A percentile compares a stretch with the other conserved stretches of the same genome.
Conservation (phyloP, 2,113 vertebrate genomes). For the Phodopus roborovskii region DNA sequence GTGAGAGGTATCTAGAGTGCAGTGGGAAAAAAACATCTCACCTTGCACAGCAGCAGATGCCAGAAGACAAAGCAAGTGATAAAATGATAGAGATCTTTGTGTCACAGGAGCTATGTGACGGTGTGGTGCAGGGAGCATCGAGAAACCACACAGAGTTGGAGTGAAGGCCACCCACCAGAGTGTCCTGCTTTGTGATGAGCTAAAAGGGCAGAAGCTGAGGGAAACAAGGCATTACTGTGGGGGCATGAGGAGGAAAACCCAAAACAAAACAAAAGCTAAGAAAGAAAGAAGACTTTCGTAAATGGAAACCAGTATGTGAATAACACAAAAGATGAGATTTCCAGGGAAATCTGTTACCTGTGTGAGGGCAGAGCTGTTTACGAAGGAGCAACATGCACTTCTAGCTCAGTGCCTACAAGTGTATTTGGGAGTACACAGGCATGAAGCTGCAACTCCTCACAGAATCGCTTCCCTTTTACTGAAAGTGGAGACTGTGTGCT, state of each 20-base stretch:
- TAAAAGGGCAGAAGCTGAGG: neutral
- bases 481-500: neutral
- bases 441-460: neutral
- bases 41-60: neutral
- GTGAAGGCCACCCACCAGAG: neutral
- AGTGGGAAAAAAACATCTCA: neutral
- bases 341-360: neutral
- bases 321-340: neutral
- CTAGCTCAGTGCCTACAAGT: neutral
- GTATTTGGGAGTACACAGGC: neutral
- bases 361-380: neutral
- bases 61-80: constrained; percentile 37
- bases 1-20: neutral
- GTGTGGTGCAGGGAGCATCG: neutral
- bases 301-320: neutral
- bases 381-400: constrained; percentile 15
- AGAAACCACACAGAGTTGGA: neutral
- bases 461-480: neutral
- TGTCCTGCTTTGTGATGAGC: neutral
- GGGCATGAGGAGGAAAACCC: neutral
- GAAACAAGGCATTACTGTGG: neutral
- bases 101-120: neutral
- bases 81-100: neutral
- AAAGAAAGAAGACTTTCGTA: neutral
- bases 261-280: neutral